phyloP scores from a whole-genome alignment of 2,797 vertebrate genomes.

The Notamacropus eugenii region DNA sequence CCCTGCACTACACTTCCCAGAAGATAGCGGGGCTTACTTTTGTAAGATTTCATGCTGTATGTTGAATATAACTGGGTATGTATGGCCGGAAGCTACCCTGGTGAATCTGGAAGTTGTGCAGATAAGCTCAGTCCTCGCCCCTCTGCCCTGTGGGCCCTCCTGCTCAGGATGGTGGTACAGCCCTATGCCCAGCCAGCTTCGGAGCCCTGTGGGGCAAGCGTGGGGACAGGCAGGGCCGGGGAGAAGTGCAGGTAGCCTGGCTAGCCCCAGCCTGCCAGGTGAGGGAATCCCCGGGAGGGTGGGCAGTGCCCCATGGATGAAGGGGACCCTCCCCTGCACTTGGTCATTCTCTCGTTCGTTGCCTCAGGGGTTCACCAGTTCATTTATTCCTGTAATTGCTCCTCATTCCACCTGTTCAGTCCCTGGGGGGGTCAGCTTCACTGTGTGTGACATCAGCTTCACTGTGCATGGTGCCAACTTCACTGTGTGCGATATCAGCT shows the following conservation, averaged over 20 bases:
- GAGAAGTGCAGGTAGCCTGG: neutral
- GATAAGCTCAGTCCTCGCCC: no score
- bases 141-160: neutral
- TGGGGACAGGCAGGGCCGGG: neutral
- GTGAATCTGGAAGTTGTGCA: neutral
- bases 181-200: no score
- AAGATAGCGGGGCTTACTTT: neutral
- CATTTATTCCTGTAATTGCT: neutral
- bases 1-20: neutral
- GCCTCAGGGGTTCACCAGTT: no score
- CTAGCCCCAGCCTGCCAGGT: no score
- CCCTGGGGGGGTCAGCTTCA: no score
- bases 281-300: neutral
- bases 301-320: neutral
- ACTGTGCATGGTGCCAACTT: no score
- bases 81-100: neutral
- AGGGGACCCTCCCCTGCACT: neutral
- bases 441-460: no score
- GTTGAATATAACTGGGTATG: neutral
- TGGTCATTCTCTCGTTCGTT: no score
- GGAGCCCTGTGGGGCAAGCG: no score
- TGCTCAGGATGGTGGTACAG: neutral
- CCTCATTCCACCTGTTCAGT: neutral
- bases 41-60: rapidly evolving
- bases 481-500: no score